A percentile compares a stretch with the other conserved stretches of the same genome.
phyloP scores from a whole-genome alignment of 2,113 vertebrate genomes.

The Nettapus auritus region DNA sequence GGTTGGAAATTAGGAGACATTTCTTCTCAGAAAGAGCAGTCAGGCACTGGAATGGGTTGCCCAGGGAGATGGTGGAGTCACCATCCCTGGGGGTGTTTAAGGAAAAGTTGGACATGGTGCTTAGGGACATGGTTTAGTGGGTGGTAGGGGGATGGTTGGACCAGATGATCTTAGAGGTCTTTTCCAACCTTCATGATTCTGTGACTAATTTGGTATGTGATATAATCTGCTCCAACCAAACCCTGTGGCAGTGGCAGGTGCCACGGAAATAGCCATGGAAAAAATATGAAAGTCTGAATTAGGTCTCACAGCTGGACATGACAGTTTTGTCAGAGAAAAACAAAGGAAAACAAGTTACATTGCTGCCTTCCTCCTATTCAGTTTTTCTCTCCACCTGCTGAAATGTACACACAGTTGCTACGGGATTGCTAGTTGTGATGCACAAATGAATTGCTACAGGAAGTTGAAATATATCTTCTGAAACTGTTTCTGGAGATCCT shows the following conservation, averaged over 20 bases:
- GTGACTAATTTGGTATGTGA: neutral
- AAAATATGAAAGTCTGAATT: neutral
- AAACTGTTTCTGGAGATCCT: neutral
- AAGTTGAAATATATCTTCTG: neutral
- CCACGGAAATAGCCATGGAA: neutral
- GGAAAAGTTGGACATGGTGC: no score
- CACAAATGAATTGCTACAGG: neutral
- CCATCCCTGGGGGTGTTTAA: no score
- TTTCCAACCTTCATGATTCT: no score
- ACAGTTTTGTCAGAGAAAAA: neutral
- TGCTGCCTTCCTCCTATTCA: neutral
- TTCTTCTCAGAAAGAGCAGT: no score
- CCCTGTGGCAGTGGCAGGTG: neutral
- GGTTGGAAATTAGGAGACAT: no score
- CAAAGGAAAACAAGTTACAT: neutral
- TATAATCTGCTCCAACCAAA: neutral
- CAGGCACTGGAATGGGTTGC: no score
- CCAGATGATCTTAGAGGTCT: no score
- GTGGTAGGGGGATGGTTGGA: no score
- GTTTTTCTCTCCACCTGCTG: neutral
- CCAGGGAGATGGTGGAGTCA: no score
- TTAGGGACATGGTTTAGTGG: no score
- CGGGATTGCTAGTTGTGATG: neutral
- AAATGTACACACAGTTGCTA: fast-evolving
- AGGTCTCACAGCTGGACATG: neutral